A percentile compares a stretch with the other conserved stretches of the same genome.
These are phyloP conservation scores for Aythya baeri DNA, from an alignment of 2,113 vertebrate genomes.

Conservation along the genomic window DNA sequence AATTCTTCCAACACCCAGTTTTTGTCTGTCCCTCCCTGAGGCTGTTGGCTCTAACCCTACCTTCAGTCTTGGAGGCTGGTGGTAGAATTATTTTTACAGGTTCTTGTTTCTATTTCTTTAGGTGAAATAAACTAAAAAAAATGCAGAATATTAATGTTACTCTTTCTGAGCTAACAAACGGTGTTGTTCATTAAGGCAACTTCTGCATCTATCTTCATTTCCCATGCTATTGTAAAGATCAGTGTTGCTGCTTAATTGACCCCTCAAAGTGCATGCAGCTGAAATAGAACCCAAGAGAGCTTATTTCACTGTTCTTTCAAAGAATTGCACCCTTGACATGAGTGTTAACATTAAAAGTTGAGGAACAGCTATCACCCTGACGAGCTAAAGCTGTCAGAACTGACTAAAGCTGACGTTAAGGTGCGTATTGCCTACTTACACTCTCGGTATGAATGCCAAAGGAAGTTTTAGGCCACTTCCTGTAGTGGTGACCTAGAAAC, in stretches of 20 bases:
- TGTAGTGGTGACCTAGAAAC: not conserved
- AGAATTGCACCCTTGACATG: not conserved
- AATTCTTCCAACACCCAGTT: not conserved
- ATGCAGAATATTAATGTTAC: too few species aligned
- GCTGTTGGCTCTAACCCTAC: too few species aligned
- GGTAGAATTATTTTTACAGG: not conserved
- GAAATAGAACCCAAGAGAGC: not conserved
- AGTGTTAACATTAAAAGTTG: not conserved
- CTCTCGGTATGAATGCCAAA: not conserved
- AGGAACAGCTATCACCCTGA: not conserved
- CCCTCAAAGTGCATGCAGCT: not conserved
- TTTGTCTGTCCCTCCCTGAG: not conserved
- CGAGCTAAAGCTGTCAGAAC: not conserved
- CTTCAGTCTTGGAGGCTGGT: not conserved
- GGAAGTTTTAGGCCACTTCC: not conserved
- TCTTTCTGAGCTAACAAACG: too few species aligned
- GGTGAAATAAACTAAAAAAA: not conserved
- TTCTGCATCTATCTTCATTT: not conserved
- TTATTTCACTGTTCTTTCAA: not conserved
- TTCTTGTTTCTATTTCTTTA: not conserved
- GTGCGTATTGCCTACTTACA: not conserved
- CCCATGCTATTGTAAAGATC: not conserved
- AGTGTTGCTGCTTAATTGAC: not conserved
- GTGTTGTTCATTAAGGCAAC: fast-evolving
- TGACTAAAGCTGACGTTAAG: not conserved